Evolutionary conservation across 1,140 invertebrate genomes (phyloP).

Genomic region (Wiebesia pumilae): DNA sequence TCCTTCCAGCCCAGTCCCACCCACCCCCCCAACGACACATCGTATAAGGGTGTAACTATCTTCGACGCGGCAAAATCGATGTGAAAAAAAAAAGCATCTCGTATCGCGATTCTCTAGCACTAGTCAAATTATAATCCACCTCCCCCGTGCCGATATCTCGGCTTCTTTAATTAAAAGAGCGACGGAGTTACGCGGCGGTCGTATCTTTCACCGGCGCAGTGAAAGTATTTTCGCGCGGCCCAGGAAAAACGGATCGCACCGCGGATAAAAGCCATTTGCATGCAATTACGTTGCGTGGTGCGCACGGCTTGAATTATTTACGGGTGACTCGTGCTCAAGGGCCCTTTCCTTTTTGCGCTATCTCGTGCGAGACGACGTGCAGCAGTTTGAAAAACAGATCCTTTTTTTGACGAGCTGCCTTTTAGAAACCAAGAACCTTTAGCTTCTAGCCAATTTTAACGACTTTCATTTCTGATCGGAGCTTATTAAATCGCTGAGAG

Average conservation of each 20-base stretch:
- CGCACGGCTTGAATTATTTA: background rate
- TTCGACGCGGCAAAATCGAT: too few species aligned
- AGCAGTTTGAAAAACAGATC: background rate
- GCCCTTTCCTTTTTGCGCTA: background rate
- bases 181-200: background rate
- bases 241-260: constrained; percentile 67
- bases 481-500: background rate
- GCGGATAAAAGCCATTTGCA: constrained; percentile 69
- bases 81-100: background rate
- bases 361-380: background rate
- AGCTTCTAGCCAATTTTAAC: background rate
- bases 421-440: background rate
- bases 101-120: background rate
- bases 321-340: background rate
- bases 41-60: too few species aligned
- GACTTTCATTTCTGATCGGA: background rate
- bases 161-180: constrained; percentile 31
- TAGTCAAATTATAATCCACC: background rate
- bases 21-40: too few species aligned
- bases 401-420: too few species aligned
- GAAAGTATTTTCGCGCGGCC: constrained; percentile 67
- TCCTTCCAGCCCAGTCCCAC: too few species aligned
- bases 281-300: constrained; percentile 64
- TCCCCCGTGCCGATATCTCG: background rate
- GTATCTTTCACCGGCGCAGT: constrained; percentile 52